These are phyloP conservation scores for Rhegmatorhina hoffmannsi DNA, from an alignment of 2,113 vertebrate genomes.

Conservation along the genomic window DNA sequence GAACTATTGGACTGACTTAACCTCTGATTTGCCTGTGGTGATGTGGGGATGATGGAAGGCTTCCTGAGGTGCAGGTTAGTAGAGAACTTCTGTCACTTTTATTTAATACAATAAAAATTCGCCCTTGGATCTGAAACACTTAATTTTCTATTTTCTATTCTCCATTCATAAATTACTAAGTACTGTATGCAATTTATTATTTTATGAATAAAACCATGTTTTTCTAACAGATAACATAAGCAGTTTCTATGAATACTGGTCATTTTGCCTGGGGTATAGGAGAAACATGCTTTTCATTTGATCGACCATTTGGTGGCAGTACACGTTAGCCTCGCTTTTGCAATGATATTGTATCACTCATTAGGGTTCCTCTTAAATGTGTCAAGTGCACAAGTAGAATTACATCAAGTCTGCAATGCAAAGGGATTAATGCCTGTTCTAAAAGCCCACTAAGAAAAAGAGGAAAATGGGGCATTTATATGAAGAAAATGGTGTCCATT, in stretches of 20 bases:
- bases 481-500: neutral
- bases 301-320: slow-evolving; percentile 76
- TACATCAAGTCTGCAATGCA: neutral
- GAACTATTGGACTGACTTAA: too few relatives aligned
- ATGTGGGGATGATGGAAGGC: too few relatives aligned
- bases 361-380: neutral
- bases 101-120: neutral
- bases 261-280: neutral
- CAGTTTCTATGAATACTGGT: neutral
- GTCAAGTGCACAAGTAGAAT: neutral
- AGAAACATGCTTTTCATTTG: slow-evolving; percentile 41
- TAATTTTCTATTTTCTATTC: neutral
- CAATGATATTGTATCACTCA: neutral
- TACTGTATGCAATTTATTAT: neutral
- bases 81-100: neutral
- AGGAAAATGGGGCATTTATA: neutral
- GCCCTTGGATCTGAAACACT: neutral
- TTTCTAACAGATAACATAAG: neutral
- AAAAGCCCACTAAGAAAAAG: neutral
- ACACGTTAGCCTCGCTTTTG: slow-evolving; percentile 24
- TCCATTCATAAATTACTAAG: neutral
- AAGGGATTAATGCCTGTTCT: neutral
- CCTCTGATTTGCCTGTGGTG: too few relatives aligned
- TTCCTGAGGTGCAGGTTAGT: too few relatives aligned
- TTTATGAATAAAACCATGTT: neutral